Evolutionary conservation across 2,888 invertebrate species (phyloP), one percentile per base, ranked within the genome.

Genomic region (Trachelus stipa): DNA sequence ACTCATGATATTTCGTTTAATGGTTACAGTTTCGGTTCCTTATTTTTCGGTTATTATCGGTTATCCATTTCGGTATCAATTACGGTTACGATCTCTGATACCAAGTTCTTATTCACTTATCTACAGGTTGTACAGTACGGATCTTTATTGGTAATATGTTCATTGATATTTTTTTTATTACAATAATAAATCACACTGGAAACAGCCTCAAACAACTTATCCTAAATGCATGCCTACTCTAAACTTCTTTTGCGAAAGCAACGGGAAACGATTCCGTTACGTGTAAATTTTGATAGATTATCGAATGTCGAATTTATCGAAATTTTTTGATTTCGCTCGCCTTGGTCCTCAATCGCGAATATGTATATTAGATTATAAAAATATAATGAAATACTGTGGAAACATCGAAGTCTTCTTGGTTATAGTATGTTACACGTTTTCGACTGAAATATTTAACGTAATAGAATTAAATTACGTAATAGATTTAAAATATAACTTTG

Each of bases 381-480:
- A 85, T 85, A 83, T 79, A 82, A 83, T 79, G 74, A 80, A 81
- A 76, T 80, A 77, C 79, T 78, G 76, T 78, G 35, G 31, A 74
- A 74, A 77, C 68, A 77, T 82, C 75, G 76, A 77, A 81, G 75
- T 80, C 77, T 79, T 76, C 73, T 79, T 68, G 79, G 86, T 89
- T 86, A 89, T 81, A 89, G 84, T 77, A 89, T 78, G 74, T 69
- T 82, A 77, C 89, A 89, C n/a, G 87, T 87, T 82, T 87, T 89
- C 40, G 89, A 89, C 89, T 89, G 83, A 6, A 85, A 85, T 33
- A 77, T 74, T 11, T 73, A 73, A 73, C 75, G 56, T 73, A 81
- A 74, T 69, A 77, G 3, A 11, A 71, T 30, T 71, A 30, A 31
- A 9, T 1, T 71, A 31, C 6, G 1, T 31, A 33, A 71, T 71